phyloP scores from a whole-genome alignment of 2,888 invertebrate species.

The Allacma fusca region DNA sequence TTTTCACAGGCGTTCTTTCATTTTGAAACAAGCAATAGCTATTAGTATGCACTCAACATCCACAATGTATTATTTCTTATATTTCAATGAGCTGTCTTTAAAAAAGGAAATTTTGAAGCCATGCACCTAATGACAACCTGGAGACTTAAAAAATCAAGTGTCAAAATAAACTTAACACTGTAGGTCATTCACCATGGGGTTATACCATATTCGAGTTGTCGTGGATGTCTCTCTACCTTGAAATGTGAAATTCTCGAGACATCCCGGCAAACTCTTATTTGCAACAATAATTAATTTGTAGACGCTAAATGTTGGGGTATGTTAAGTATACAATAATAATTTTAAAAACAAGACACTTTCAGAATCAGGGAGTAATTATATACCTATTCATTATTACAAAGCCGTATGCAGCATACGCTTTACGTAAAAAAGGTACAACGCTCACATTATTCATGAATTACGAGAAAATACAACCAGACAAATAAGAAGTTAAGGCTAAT shows the following conservation, averaged over 20 bases:
- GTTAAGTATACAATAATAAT: background rate
- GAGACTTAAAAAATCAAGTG: constrained; percentile 3
- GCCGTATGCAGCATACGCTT: constrained; percentile 9
- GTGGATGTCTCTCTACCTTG: background rate
- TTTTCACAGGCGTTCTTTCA: background rate
- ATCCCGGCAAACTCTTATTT: background rate
- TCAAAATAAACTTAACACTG: background rate
- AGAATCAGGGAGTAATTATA: background rate
- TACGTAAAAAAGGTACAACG: background rate
- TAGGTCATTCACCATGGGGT: background rate
- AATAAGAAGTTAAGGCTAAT: background rate
- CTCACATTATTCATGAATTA: background rate
- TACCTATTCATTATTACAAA: background rate
- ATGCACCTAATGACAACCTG: background rate
- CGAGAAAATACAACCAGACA: constrained; percentile 13
- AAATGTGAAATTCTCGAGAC: background rate
- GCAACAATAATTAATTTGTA: background rate
- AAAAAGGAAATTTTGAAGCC: background rate
- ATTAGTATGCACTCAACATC: constrained; percentile 15
- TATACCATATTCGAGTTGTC: background rate
- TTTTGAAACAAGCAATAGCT: constrained; percentile 9
- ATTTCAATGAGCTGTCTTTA: background rate
- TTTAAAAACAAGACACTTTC: constrained; percentile 9
- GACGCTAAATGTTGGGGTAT: too few relatives aligned
- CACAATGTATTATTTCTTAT: background rate